Conservation (phyloP, 1,140 invertebrate species). For the Steinernema feltiae region DNA sequence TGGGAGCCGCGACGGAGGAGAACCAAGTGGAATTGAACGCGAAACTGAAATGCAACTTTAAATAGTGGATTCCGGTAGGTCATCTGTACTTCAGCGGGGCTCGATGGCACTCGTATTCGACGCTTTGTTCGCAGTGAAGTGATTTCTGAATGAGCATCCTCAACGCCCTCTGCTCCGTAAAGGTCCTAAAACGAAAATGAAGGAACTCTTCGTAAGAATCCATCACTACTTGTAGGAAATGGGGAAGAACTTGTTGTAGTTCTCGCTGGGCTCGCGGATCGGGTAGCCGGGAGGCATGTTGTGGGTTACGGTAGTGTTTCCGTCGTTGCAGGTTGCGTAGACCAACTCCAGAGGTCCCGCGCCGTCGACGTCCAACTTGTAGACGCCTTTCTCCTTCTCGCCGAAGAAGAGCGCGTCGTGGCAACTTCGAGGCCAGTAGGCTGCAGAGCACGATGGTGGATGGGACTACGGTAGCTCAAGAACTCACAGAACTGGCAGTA, state of each 20-base stretch:
- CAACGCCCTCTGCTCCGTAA: background rate
- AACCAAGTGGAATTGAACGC: conserved; percentile 18
- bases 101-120: background rate
- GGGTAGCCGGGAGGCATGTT: conserved; percentile 13
- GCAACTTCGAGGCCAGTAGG: conserved; percentile 52
- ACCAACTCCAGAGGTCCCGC: conserved; percentile 49
- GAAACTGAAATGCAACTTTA: conserved; percentile 19
- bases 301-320: conserved; percentile 18
- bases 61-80: too few species aligned
- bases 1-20: background rate
- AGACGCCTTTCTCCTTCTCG: conserved; percentile 50
- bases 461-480: background rate
- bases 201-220: background rate
- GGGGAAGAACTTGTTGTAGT: conserved; percentile 16
- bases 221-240: conserved; percentile 16
- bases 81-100: background rate
- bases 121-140: background rate
- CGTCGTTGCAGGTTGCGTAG: conserved; percentile 54
- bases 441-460: conserved; percentile 34
- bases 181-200: background rate
- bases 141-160: background rate
- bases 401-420: conserved; percentile 57
- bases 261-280: conserved; percentile 11
- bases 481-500: conserved; percentile 11
- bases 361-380: conserved; percentile 57